A percentile compares a stretch with the other conserved stretches of the same genome.
phyloP scores from a whole-genome alignment of 2,888 invertebrate species.

The Andrena praecox region DNA sequence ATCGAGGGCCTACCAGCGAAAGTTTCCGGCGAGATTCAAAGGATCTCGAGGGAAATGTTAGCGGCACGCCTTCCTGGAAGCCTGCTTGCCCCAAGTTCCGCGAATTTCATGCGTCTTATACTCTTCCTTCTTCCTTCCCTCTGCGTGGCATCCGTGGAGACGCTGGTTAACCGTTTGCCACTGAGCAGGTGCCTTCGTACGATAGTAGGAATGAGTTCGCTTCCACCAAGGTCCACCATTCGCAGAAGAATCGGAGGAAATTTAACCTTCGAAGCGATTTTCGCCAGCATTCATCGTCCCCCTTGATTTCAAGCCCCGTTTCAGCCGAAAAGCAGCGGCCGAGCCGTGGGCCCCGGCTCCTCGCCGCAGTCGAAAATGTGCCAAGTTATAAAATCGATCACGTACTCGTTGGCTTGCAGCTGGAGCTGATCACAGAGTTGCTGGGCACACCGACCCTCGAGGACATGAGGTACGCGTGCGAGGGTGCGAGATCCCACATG shows the following conservation, averaged over 20 bases:
- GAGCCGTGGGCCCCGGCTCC: neutral
- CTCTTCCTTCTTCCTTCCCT: too few species aligned
- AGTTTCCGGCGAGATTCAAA: neutral
- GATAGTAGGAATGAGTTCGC: too few species aligned
- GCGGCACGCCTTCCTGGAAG: neutral
- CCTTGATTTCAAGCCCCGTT: too few species aligned
- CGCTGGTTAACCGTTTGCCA: too few species aligned
- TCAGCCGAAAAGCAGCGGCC: neutral
- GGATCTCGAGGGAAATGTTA: neutral
- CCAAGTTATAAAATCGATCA: slow-evolving; percentile 22
- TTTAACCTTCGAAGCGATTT: too few species aligned
- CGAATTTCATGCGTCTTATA: too few species aligned
- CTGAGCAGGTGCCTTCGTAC: too few species aligned
- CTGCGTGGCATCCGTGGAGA: too few species aligned
- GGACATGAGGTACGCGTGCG: slow-evolving; percentile 99
- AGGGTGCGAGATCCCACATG: slow-evolving; percentile 97
- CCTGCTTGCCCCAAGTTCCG: neutral
- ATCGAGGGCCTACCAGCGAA: neutral
- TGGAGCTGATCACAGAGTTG: slow-evolving; percentile 98
- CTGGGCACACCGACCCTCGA: slow-evolving; percentile 97
- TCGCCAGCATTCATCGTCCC: too few species aligned
- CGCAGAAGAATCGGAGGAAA: too few species aligned
- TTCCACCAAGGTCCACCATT: too few species aligned
- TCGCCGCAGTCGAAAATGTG: neutral
- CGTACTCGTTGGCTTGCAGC: slow-evolving; percentile 85